Base-by-base conservation (phyloP, 2,888 invertebrate genomes). In the Drosophila emarginata region DNA sequence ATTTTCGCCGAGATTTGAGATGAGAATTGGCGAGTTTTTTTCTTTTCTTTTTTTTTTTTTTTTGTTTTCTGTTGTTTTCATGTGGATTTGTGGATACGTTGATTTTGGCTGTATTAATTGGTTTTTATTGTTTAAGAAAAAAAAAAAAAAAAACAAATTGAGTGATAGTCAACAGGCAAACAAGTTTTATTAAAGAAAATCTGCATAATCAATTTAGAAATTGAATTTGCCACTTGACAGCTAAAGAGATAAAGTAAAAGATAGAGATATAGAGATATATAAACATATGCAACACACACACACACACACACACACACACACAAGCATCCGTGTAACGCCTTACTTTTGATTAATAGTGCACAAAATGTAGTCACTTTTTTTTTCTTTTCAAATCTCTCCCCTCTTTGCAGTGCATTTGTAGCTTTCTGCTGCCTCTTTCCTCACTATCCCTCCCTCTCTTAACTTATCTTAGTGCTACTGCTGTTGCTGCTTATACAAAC, bases 311-410 rank as follows among this genome's bases (percentile, higher is more conserved):
- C 15, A 32, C 53, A 32, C 5, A 12, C 32, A 32, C 18, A 32
- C 32, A 4, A 7, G 37, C n/a, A 4, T 9, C n/a, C n/a, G 4
- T 21, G 45, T 45, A 21, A 45, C 21, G 52, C 26, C 56, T 36
- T 21, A 9, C 53, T 23, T 14, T 59, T 73, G 61, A 74, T 66
- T 59, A 66, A 64, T 61, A 61, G 68, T 63, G 64, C 61, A 54
- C 37, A 53, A 65, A 70, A 65, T 68, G 64, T 12, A 56, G 15
- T 21, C 63, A 58, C 58, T 45, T 57, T 57, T 57, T 39, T 23
- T 21, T n/a, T 21, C 2, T 12, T 12, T 6, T 5, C 7, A n/a
- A n/a, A n/a, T 18, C 21, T 21, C 14, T 9, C 37, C 3, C 12
- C n/a, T 18, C 18, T 9, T 2, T 4, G 23, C 39, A 51, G 53